A percentile compares a stretch with the other conserved stretches of the same genome.
phyloP scores from a whole-genome alignment of 2,797 vertebrate genomes.

The Nannoperca australis region DNA sequence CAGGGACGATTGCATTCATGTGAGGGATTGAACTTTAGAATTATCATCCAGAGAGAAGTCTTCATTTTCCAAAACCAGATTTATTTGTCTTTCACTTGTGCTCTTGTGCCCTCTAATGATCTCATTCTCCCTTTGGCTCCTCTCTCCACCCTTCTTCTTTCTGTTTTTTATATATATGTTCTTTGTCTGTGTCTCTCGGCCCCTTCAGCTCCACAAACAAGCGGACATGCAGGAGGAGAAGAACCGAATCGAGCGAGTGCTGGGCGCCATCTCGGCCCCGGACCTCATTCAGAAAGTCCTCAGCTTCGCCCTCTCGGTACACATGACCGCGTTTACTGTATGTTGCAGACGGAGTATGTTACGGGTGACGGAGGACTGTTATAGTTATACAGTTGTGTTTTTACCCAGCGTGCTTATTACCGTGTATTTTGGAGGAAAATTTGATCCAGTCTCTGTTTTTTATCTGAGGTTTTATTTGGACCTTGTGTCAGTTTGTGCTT shows the following conservation, averaged over 20 bases:
- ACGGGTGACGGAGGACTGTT: no score
- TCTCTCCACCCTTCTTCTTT: neutral
- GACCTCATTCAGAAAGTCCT: constrained; percentile 98
- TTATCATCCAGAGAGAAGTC: neutral
- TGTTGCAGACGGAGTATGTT: no score
- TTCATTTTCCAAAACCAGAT: neutral
- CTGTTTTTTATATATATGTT: neutral
- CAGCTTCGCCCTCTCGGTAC: constrained; percentile 96
- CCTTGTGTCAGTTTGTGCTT: neutral
- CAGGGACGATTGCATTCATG: neutral
- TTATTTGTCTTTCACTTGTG: neutral
- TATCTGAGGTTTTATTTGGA: neutral
- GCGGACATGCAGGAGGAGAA: constrained; percentile 99
- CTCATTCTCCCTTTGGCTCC: neutral
- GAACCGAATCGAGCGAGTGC: constrained; percentile 95
- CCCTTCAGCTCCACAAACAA: constrained; percentile 93
- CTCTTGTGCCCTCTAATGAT: neutral
- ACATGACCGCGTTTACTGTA: neutral
- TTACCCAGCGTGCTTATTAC: neutral
- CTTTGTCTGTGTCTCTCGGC: neutral
- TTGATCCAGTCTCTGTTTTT: neutral
- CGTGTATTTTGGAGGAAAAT: neutral
- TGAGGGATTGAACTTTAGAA: neutral
- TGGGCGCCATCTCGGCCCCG: constrained; percentile 94
- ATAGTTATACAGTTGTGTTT: neutral